Evolutionary conservation across 2,888 invertebrate genomes (phyloP).

Genomic region (Cephus nigrinus): DNA sequence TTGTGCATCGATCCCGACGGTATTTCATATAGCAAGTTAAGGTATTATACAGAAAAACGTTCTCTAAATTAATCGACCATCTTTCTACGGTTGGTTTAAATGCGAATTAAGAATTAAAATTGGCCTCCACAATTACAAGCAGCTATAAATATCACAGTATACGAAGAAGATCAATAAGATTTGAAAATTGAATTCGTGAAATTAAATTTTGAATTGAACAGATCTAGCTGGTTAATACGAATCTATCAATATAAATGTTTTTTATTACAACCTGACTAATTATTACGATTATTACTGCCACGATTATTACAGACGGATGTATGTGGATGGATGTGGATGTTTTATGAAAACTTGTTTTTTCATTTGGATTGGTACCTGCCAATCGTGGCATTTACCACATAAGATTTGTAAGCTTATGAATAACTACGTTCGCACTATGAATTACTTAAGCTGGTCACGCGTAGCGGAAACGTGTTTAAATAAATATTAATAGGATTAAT

Average conservation of each 20-base stretch:
- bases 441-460: conserved; percentile 3
- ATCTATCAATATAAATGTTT: neutral
- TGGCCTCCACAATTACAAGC: neutral
- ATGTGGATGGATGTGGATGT: conserved; percentile 38
- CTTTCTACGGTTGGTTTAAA: neutral
- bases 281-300: too few relatives aligned
- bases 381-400: neutral
- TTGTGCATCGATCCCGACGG: neutral
- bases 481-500: conserved; percentile 3
- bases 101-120: neutral
- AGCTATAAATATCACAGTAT: conserved; percentile 34
- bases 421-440: neutral
- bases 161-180: conserved; percentile 28
- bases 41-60: neutral
- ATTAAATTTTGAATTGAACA: conserved; percentile 5
- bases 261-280: neutral
- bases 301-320: conserved; percentile 42
- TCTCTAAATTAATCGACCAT: neutral
- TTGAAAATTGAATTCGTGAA: conserved; percentile 19
- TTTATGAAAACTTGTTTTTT: conserved; percentile 12
- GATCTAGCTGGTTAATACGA: neutral
- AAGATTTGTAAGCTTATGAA: neutral
- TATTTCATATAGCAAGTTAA: neutral
- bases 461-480: conserved; percentile 8
- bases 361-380: neutral